phyloP scores from a whole-genome alignment of 2,888 invertebrate species.

The Notodonta dromedarius region DNA sequence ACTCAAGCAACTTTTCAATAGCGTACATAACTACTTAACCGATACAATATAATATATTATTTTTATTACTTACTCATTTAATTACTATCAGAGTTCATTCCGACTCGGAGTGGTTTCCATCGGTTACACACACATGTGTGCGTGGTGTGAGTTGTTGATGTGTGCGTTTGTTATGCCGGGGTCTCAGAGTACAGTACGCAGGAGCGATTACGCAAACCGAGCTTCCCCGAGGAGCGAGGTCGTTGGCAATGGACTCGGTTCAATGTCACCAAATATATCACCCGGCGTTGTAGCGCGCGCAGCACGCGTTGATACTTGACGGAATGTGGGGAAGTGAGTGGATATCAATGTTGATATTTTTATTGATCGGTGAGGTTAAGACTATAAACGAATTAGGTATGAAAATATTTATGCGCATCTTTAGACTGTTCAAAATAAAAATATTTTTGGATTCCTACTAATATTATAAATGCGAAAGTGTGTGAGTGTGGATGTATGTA shows the following conservation, averaged over 20 bases:
- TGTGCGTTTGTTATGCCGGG: slow-evolving; percentile 53
- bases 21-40: slow-evolving; percentile 11
- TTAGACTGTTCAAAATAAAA: no score
- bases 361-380: no score
- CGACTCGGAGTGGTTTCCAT: slow-evolving; percentile 17
- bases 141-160: slow-evolving; percentile 13
- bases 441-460: no score
- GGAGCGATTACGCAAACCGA: slow-evolving; percentile 81
- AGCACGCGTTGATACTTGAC: slow-evolving; percentile 58
- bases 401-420: no score
- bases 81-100: slow-evolving; percentile 39
- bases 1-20: background rate
- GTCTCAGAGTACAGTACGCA: slow-evolving; percentile 61
- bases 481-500: no score
- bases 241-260: slow-evolving; percentile 84
- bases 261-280: slow-evolving; percentile 85
- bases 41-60: slow-evolving; percentile 21
- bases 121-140: slow-evolving; percentile 18
- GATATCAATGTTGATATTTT: background rate
- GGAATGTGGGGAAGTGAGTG: background rate
- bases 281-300: slow-evolving; percentile 53
- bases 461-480: no score
- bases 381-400: no score
- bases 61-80: slow-evolving; percentile 25
- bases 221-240: slow-evolving; percentile 82